phyloP scores from a whole-genome alignment of 2,888 invertebrate genomes.

The Lasioglossum figueresi region DNA sequence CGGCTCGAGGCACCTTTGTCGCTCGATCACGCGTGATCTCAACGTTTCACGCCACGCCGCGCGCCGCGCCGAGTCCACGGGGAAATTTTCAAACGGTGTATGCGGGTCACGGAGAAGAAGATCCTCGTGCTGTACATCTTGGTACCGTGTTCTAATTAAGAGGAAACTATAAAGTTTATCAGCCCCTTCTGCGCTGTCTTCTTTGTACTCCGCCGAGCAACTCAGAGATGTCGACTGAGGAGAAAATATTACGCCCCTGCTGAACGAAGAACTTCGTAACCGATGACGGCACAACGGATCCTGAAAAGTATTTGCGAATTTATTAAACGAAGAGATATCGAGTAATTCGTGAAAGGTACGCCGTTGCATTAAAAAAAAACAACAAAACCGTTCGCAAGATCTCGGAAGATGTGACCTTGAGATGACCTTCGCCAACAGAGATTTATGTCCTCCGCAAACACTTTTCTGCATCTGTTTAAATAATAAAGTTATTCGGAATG shows the following conservation, averaged over 20 bases:
- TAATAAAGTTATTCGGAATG: not conserved
- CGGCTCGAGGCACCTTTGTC: constrained; percentile 20
- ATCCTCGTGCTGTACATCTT: constrained; percentile 45
- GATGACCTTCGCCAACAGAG: not conserved
- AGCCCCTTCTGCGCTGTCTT: not conserved
- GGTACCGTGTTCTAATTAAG: constrained; percentile 66
- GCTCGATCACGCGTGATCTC: constrained; percentile 35
- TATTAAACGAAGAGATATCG: not conserved
- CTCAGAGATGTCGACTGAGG: not conserved
- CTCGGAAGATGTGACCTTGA: not conserved
- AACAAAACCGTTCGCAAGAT: too few relatives aligned
- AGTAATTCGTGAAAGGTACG: not conserved
- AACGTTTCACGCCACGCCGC: constrained; percentile 18
- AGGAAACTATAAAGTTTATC: constrained; percentile 64
- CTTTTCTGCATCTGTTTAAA: too few relatives aligned
- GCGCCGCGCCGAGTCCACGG: constrained; percentile 35
- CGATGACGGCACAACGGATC: not conserved
- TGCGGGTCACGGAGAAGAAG: constrained; percentile 66
- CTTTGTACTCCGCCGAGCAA: not conserved
- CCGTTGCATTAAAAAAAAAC: too few relatives aligned
- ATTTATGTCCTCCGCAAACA: too few relatives aligned
- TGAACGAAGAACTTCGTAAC: not conserved
- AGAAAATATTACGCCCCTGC: not conserved
- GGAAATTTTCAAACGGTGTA: constrained; percentile 58
- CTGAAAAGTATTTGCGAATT: not conserved